Conservation (phyloP, 2,113 vertebrate genomes). For the Crotophaga sulcirostris region DNA sequence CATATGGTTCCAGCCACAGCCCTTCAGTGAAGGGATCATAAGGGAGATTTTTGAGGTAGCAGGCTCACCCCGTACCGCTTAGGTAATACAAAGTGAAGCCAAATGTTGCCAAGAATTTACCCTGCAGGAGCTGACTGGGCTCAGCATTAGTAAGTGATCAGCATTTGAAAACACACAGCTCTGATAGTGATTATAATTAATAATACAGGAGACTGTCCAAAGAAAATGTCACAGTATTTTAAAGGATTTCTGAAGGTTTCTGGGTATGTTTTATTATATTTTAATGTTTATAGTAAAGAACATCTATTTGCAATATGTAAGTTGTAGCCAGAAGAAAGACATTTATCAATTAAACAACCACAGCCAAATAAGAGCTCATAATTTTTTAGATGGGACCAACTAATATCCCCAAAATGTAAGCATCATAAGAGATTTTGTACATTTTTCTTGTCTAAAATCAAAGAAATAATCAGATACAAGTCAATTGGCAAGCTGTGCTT, state of each 20-base stretch:
- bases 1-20: neutral
- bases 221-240: neutral
- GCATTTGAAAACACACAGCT: neutral
- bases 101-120: neutral
- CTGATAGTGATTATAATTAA: neutral
- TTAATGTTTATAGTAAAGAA: neutral
- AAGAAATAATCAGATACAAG: neutral
- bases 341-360: neutral
- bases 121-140: neutral
- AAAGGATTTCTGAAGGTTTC: neutral
- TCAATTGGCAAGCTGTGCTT: neutral
- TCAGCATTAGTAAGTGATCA: neutral
- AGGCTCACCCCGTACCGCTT: neutral
- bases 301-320: neutral
- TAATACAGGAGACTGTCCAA: neutral
- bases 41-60: neutral
- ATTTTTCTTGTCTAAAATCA: constrained; percentile 13
- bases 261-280: neutral
- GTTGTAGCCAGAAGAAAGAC: neutral
- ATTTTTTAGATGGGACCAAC: neutral
- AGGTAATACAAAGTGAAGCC: neutral
- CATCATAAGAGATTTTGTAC: neutral
- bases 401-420: neutral
- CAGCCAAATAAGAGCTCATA: neutral
- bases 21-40: accelerated